Percentiles rank a stretch among this genome's conserved stretches.
Evolutionary conservation across 2,113 vertebrate species (phyloP).

Genomic region (Gymnarchus niloticus): DNA sequence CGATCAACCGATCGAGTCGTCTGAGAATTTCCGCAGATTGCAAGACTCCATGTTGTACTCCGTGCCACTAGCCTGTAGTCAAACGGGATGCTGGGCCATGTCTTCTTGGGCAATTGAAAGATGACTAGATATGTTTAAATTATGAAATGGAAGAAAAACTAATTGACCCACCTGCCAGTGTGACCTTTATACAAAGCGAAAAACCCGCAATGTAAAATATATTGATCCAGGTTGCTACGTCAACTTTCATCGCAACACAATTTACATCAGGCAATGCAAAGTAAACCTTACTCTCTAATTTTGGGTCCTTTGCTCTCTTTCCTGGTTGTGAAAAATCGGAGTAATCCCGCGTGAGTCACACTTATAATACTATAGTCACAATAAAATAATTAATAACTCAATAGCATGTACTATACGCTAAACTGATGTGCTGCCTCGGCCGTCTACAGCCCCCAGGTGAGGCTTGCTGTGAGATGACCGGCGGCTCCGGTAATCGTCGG

Average conservation of each 20-base stretch:
- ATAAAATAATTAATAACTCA: neutral
- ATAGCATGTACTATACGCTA: conserved; percentile 74
- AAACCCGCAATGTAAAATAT: neutral
- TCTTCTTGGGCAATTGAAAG: too few species aligned
- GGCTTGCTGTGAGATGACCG: neutral
- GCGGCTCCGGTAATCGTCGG: too few species aligned
- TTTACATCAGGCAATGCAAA: conserved; percentile 22
- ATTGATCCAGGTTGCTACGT: neutral
- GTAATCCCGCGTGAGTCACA: neutral
- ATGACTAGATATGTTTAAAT: too few species aligned
- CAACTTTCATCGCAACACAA: neutral
- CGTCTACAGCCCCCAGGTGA: conserved; percentile 72
- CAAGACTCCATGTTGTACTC: too few species aligned
- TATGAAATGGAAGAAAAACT: neutral
- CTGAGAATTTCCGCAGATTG: too few species aligned
- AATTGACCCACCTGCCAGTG: neutral
- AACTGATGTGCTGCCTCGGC: conserved; percentile 52
- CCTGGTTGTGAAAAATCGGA: neutral
- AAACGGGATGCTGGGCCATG: too few species aligned
- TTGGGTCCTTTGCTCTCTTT: neutral
- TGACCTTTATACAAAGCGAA: neutral
- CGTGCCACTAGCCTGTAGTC: too few species aligned
- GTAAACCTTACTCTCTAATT: neutral
- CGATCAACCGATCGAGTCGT: too few species aligned
- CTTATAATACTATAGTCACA: neutral